Percentiles rank a stretch among this genome's conserved stretches.
These are phyloP conservation scores for Apostichopus californicus DNA, from an alignment of 35 echinoderm and acorn worm genomes.

Conservation along the genomic window DNA sequence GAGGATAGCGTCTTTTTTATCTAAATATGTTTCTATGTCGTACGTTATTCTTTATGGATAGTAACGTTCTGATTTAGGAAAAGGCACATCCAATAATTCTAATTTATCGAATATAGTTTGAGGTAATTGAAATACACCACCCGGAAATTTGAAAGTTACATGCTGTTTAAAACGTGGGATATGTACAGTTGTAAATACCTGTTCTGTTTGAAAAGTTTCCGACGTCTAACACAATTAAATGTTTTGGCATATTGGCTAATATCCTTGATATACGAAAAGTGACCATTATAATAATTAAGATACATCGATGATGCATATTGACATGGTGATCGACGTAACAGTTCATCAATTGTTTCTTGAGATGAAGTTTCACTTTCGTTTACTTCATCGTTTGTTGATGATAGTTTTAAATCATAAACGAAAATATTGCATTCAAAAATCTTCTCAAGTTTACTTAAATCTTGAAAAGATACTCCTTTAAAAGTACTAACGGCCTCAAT, in stretches of 20 bases:
- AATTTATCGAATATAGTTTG: conserved; percentile 52
- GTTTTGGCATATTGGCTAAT: conserved; percentile 33
- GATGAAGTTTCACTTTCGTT: background rate
- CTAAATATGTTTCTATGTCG: conserved; percentile 51
- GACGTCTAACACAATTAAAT: conserved; percentile 30
- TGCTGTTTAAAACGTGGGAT: conserved; percentile 40
- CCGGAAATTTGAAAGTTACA: conserved; percentile 40
- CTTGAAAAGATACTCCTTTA: background rate
- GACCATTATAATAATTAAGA: conserved; percentile 38
- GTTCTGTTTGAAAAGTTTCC: background rate
- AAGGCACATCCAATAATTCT: background rate
- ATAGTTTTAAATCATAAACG: conserved; percentile 36
- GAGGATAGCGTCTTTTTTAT: background rate
- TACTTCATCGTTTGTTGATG: background rate
- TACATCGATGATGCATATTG: background rate
- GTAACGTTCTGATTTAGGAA: background rate
- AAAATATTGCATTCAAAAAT: conserved; percentile 26
- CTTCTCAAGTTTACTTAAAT: background rate
- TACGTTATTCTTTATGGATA: conserved; percentile 56
- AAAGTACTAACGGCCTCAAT: background rate
- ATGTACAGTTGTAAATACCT: conserved; percentile 29
- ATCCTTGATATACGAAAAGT: conserved; percentile 62
- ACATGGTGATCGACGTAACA: conserved; percentile 39
- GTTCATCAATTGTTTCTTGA: background rate
- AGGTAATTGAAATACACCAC: conserved; percentile 33